These are phyloP conservation scores for Bergia sp. DNA, from an alignment of 92 coral and sea anemone species.

Conservation along the genomic window DNA sequence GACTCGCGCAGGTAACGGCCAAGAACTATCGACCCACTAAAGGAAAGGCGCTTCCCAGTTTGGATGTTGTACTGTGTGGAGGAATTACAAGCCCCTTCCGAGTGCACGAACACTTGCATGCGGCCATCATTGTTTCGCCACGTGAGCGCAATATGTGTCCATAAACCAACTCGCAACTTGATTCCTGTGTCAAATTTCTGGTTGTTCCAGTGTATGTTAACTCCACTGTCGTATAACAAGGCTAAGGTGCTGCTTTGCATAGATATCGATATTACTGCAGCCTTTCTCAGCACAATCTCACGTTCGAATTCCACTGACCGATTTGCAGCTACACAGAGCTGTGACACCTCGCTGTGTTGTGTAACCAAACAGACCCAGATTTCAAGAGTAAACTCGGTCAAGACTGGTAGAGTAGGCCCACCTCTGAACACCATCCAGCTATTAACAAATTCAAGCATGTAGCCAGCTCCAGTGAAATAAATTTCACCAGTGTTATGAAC, in stretches of 20 bases:
- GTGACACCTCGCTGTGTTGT: conserved; percentile 20
- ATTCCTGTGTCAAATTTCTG: conserved; percentile 48
- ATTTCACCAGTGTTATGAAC: conserved; percentile 35
- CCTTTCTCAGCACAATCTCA: conserved; percentile 4
- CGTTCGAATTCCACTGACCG: background rate
- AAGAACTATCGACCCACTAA: conserved; percentile 48
- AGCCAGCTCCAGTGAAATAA: conserved; percentile 65
- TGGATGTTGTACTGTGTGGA: conserved; percentile 54
- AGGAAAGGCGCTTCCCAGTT: conserved; percentile 49
- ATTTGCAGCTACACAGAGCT: conserved; percentile 36
- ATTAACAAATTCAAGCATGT: conserved; percentile 53
- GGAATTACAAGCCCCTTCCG: background rate
- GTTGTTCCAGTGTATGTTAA: conserved; percentile 47
- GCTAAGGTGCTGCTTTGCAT: conserved; percentile 43
- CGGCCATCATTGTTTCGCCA: conserved; percentile 77
- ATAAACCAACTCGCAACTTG: conserved; percentile 41
- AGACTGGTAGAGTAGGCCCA: conserved; percentile 47
- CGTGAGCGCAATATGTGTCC: conserved; percentile 61
- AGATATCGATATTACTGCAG: conserved; percentile 35
- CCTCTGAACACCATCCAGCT: conserved; percentile 38
- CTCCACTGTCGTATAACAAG: conserved; percentile 37
- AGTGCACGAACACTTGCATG: conserved; percentile 45
- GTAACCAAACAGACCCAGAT: conserved; percentile 59
- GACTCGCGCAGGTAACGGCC: conserved; percentile 49
- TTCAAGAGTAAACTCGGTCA: conserved; percentile 65